phyloP scores from a whole-genome alignment of 2,797 vertebrate species.

The Champsocephalus gunnari region DNA sequence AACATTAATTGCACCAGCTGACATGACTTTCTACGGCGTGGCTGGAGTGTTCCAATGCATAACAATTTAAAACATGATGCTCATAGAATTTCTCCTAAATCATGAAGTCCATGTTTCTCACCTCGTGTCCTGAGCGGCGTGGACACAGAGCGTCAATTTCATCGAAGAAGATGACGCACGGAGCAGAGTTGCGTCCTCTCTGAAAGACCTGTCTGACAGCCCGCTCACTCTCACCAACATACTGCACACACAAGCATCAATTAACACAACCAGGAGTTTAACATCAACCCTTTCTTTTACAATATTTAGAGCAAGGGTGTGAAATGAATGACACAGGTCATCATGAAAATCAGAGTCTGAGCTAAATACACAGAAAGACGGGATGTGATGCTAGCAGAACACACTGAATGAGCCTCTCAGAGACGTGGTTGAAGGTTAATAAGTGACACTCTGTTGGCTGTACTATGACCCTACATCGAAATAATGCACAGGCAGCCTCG shows the following conservation, averaged over 20 bases:
- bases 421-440: background rate
- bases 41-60: background rate
- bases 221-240: slow-evolving; percentile 96
- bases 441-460: background rate
- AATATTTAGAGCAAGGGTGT: background rate
- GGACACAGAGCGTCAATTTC: slow-evolving; percentile 97
- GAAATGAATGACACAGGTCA: background rate
- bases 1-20: background rate
- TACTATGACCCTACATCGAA: background rate
- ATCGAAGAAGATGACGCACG: slow-evolving; percentile 98
- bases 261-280: background rate
- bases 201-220: slow-evolving; percentile 97
- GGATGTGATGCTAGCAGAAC: background rate
- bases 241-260: slow-evolving; percentile 78
- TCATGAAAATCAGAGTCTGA: background rate
- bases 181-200: slow-evolving; percentile 92
- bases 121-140: slow-evolving; percentile 93
- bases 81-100: background rate
- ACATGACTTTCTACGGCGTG: background rate
- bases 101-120: slow-evolving; percentile 51
- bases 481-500: background rate
- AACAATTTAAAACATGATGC: background rate
- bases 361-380: background rate
- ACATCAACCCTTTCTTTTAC: background rate
- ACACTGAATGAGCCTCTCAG: background rate